Evolutionary conservation across 2,888 invertebrate species (phyloP), one percentile per base, ranked within the genome.

Genomic region (Nudaria mundana): DNA sequence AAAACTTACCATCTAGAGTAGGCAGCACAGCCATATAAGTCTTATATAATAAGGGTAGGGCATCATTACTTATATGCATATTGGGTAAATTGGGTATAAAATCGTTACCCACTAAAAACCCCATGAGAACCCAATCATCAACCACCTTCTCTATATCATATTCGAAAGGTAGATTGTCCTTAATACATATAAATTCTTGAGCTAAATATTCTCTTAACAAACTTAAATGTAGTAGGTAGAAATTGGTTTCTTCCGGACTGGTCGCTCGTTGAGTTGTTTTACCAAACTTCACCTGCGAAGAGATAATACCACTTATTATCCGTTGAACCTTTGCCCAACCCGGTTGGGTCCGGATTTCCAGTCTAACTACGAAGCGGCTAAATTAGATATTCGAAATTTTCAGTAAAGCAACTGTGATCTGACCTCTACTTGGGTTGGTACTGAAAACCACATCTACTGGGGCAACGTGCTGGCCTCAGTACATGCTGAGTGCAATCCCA

Each of bases 91-190:
- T 93, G 0, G 99, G 99, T 63, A 99, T 96, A 80, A 99, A 99
- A 81, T 99, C 99, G 73, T 99, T 99, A 49, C 99, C 99, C 7
- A 99, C 96, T 14, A 99, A 84, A 76, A 98, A 98, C 1, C 98
- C 97, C 97, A 99, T 97, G 11, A 99, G 79, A 16, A 99, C 94
- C 98, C 99, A 99, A 77, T 99, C 99, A 71, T 99, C 99, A 15
- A 99, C 97, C 37, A 99, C 92, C 51, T 93, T 93, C 71, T 98
- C 97, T 57, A 98, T 90, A 74, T 98, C 94, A 76, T 92, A 98
- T 1, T 87, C 78, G 76, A 98, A 97, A 0, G 92, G 84, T 5
- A 96, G 69, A 10, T 90, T 90, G 5, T 90, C 86, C 66, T 93
- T 93, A n/a, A 96, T 72, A 0, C 83, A 63, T 44, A 91, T 86